Conservation (phyloP, 2,113 vertebrate genomes). For the Laticauda laticaudata region DNA sequence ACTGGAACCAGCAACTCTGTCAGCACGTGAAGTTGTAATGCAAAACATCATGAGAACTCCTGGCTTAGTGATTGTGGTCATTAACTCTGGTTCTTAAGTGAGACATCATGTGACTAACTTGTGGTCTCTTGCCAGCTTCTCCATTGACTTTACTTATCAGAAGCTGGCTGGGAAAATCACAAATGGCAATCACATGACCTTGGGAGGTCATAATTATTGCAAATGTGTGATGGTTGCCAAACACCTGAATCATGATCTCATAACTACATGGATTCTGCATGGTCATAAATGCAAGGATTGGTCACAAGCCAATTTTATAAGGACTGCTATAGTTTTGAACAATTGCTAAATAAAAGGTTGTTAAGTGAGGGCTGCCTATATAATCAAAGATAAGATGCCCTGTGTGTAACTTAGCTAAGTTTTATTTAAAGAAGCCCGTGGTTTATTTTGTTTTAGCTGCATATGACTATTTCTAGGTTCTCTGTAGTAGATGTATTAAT, state of each 20-base stretch:
- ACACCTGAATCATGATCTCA: neutral
- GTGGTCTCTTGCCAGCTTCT: neutral
- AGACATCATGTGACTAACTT: neutral
- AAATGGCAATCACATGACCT: neutral
- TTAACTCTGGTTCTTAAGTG: neutral
- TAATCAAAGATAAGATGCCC: neutral
- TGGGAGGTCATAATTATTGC: neutral
- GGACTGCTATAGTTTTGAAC: too few species aligned
- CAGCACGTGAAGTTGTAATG: neutral
- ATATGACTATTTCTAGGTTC: neutral
- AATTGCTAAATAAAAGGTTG: neutral
- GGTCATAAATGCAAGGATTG: neutral
- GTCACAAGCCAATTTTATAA: neutral
- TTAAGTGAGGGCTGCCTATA: neutral
- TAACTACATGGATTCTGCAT: neutral
- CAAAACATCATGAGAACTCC: neutral
- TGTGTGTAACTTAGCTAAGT: neutral
- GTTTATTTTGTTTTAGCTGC: neutral
- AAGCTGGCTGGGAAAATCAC: neutral
- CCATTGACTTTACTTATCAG: neutral
- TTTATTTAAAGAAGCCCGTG: neutral
- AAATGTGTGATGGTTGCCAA: neutral
- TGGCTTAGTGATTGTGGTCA: neutral
- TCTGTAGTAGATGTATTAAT: neutral
- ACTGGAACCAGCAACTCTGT: neutral